These are phyloP conservation scores for Austrolebias charrua DNA, from an alignment of 2,797 vertebrate genomes.

Conservation along the genomic window DNA sequence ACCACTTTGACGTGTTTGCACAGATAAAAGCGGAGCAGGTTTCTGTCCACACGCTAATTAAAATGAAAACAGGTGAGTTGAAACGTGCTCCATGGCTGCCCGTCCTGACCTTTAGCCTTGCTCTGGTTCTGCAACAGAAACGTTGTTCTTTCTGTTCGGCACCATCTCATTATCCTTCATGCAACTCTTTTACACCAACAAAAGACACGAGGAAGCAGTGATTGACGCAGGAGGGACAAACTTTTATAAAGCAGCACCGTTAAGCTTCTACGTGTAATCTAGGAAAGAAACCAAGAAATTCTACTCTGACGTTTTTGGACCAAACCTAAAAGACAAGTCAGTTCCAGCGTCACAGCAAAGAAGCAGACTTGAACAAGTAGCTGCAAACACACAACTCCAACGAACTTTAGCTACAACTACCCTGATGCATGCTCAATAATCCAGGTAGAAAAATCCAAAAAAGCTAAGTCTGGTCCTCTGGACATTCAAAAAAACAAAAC, in stretches of 20 bases:
- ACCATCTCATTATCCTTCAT: not conserved
- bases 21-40: too few species aligned
- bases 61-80: too few species aligned
- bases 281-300: not conserved
- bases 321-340: slow-evolving; percentile 7
- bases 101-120: slow-evolving; percentile 43
- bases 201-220: not conserved
- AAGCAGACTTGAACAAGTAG: slow-evolving; percentile 9
- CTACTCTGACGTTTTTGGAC: not conserved
- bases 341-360: slow-evolving; percentile 2
- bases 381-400: slow-evolving; percentile 2
- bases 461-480: too few species aligned
- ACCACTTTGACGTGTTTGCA: too few species aligned
- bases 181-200: not conserved
- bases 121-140: not conserved
- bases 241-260: not conserved
- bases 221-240: not conserved
- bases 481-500: too few species aligned
- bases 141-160: not conserved
- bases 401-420: slow-evolving; percentile 4
- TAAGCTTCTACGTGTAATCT: not conserved
- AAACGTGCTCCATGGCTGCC: too few species aligned
- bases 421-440: too few species aligned
- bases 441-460: too few species aligned
- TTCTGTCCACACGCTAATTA: too few species aligned